Evolutionary conservation across 2,888 invertebrate genomes (phyloP), one percentile per base, ranked within the genome.

Genomic region (Tridacna gigas): DNA sequence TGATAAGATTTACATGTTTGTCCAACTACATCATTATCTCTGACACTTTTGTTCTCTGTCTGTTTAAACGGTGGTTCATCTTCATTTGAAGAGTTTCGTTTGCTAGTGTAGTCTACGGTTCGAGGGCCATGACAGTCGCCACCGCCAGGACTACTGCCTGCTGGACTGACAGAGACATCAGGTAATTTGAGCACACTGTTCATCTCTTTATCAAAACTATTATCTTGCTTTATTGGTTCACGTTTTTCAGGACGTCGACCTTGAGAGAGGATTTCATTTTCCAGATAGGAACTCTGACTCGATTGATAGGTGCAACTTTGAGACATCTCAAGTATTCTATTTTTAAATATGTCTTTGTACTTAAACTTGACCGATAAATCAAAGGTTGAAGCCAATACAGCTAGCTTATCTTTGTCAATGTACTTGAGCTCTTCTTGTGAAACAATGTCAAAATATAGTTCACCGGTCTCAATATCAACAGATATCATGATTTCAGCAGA

Each of bases 401-500:
- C 25, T 13, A 51, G 48, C 22, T 48, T 25, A 3, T n/a, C 37
- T 12, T n/a, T 45, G 48, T 71, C 71, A 25, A 71, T n/a, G 18
- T 47, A 13, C 60, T 67, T 28, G n/a, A 56, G n/a, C 15, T 13
- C 45, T 15, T 56, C 69, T 15, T 67, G 66, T 0, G 65, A 67
- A 13, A 83, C 74, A 20, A 78, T 66, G 20, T 74, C 78, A 48
- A 83, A 25, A 4, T 71, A 18, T 15, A 83, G 45, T n/a, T 74
- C 71, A 9, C 61, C 80, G 18, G 80, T 28, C 13, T n/a, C 15
- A 9, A 28, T 63, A n/a, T 80, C 61, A 11, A 61, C 5, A 26
- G 71, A 80, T 15, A 83, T 75, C 45, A 83, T 48, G 12, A 83
- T 83, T 74, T 83, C 83, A 22, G 80, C 37, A 69, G 74, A 51